A percentile compares a stretch with the other conserved stretches of the same genome.
Conservation (phyloP, 2,888 invertebrate species). For the Lasius fuliginosus region DNA sequence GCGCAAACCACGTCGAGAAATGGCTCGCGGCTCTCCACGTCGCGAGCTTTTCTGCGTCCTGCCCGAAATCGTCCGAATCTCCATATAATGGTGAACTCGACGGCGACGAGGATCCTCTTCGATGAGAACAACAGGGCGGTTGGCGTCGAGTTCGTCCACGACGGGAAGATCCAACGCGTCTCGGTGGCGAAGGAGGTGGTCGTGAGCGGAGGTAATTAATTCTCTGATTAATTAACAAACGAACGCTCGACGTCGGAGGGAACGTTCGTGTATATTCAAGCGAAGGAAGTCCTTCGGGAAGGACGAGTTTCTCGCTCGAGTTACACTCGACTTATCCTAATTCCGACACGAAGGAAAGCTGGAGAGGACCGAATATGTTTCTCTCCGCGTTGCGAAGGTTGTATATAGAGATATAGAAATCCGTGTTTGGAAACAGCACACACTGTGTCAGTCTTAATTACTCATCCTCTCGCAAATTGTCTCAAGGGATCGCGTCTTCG, state of each 20-base stretch:
- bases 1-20: conserved; percentile 96
- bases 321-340: background rate
- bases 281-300: background rate
- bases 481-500: conserved; percentile 16
- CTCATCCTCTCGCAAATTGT: conserved; percentile 18
- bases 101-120: conserved; percentile 92
- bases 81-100: conserved; percentile 94
- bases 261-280: conserved; percentile 5
- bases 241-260: background rate
- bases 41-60: conserved; percentile 94
- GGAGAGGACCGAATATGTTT: background rate
- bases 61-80: conserved; percentile 92
- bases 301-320: background rate
- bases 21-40: conserved; percentile 93
- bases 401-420: background rate
- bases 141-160: conserved; percentile 91
- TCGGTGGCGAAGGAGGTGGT: conserved; percentile 91
- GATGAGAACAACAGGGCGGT: conserved; percentile 90
- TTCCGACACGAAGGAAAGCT: background rate
- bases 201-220: conserved; percentile 87
- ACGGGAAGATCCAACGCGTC: conserved; percentile 87
- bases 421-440: conserved; percentile 26
- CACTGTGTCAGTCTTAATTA: conserved; percentile 34
- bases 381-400: conserved; percentile 14
- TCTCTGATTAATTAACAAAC: conserved; percentile 11